Base-by-base conservation (phyloP, 2,797 vertebrate species). In the Aselliscus stoliczkanus region DNA sequence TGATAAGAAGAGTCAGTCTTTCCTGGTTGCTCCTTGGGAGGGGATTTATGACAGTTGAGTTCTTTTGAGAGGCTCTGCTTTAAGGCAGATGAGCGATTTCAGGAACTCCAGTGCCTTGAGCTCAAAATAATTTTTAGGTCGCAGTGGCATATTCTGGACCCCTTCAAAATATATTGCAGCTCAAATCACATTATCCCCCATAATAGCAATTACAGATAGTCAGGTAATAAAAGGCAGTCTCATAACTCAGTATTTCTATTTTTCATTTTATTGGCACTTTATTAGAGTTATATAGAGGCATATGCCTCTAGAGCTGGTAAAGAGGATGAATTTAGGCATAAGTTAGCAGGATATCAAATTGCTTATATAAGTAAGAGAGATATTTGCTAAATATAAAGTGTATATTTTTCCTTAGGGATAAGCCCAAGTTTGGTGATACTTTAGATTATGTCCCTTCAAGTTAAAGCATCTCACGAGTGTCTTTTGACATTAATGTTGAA, bases 231-330 rank as follows among this genome's bases (percentile, higher is more conserved):
- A 96, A 95, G 29, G 39, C 9, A 34, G 56, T 92, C 14, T 93
- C 52, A 17, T 73, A 90, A 58, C 82, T 94, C 15, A 81, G 62
- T 6, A 29, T 94, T 95, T 95, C 7, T 96, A 7, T 65, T 91
- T 86, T 92, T 86, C 37, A 56, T n/a, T 92, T 94, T 75, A 64
- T 94, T 92, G 81, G 60, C 93, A 75, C 70, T 94, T 72, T 34
- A 76, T 70, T 94, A 95, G 81, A 87, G 84, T 67, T 50, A 83
- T 69, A 88, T 79, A 70, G 23, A 88, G 69, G 64, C 64, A 79
- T 80, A 83, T 94, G 42, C 67, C 64, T 86, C 54, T 89, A 93
- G 93, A 87, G 60, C 67, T 81, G 42, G 86, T 65, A 39, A 92
- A 83, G 79, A 85, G 44, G 31, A 31, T 92, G 20, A 37, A 56